Conservation (phyloP, 2,888 invertebrate species). For the Aphodius sticticus region DNA sequence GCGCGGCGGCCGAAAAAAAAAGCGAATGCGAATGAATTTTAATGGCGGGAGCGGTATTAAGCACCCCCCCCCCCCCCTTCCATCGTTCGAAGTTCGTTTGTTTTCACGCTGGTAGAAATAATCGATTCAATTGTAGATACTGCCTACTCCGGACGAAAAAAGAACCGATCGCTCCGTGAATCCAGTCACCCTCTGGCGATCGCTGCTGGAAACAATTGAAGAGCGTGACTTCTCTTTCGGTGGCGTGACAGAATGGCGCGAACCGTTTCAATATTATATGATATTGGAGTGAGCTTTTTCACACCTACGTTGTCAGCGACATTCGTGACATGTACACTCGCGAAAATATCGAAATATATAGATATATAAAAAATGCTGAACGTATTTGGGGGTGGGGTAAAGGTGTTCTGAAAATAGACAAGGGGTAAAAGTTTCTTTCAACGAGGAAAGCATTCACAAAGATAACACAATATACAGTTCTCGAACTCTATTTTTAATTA, state of each 20-base stretch:
- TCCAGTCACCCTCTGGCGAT: background rate
- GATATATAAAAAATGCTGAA: background rate
- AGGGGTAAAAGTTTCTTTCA: no score
- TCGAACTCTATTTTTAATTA: no score
- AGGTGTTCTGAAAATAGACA: background rate
- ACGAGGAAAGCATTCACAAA: no score
- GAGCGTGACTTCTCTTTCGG: background rate
- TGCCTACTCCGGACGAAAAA: background rate
- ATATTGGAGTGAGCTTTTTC: background rate
- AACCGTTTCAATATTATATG: slow-evolving; percentile 4
- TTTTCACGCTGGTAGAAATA: background rate
- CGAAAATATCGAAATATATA: background rate
- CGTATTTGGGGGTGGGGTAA: background rate
- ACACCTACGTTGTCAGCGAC: background rate
- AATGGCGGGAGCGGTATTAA: background rate
- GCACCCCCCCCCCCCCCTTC: background rate
- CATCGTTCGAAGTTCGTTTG: background rate
- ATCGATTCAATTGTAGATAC: background rate
- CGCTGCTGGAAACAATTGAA: background rate
- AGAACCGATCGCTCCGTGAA: background rate
- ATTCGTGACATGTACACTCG: background rate
- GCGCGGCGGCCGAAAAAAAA: background rate
- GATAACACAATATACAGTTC: no score
- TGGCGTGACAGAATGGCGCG: background rate
- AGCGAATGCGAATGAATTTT: background rate